Percentiles rank a stretch among this genome's conserved stretches.
Conservation (phyloP, 2,888 invertebrate genomes). For the Microchrysa polita region DNA sequence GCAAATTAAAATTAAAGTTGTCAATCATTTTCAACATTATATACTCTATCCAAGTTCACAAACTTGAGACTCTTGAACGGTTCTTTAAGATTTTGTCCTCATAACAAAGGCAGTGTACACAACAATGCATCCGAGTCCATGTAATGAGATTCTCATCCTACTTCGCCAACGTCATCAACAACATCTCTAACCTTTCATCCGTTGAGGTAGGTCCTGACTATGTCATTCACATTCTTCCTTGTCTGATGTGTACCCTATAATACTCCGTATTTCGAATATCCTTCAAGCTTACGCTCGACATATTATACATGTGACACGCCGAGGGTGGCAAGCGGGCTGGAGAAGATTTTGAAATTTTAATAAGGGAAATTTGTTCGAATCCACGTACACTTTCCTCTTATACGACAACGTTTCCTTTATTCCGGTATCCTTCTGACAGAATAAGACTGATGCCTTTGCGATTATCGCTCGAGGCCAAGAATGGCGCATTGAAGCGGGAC, state of each 20-base stretch:
- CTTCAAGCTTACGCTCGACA: not conserved
- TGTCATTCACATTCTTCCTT: not conserved
- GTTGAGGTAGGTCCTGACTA: constrained; percentile 24
- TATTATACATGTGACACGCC: not conserved
- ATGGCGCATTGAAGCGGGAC: too few species aligned
- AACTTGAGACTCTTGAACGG: not conserved
- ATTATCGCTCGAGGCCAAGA: not conserved
- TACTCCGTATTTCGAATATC: too few species aligned
- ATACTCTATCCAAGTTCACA: not conserved
- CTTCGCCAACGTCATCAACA: not conserved
- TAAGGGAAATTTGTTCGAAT: constrained; percentile 41
- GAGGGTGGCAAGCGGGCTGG: too few species aligned
- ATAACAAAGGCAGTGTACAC: not conserved
- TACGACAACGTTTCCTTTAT: too few species aligned
- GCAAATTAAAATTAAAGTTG: not conserved
- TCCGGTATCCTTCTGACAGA: constrained; percentile 26
- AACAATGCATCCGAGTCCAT: not conserved
- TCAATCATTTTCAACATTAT: not conserved
- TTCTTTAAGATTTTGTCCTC: not conserved
- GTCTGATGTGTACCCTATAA: not conserved
- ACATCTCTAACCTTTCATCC: constrained; percentile 2
- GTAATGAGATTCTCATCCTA: not conserved
- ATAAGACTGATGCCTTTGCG: constrained; percentile 27
- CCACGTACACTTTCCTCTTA: constrained; percentile 35
- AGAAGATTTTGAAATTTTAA: constrained; percentile 40